Base-by-base conservation (phyloP, 2,113 vertebrate genomes). In the Megaceryle torquata region DNA sequence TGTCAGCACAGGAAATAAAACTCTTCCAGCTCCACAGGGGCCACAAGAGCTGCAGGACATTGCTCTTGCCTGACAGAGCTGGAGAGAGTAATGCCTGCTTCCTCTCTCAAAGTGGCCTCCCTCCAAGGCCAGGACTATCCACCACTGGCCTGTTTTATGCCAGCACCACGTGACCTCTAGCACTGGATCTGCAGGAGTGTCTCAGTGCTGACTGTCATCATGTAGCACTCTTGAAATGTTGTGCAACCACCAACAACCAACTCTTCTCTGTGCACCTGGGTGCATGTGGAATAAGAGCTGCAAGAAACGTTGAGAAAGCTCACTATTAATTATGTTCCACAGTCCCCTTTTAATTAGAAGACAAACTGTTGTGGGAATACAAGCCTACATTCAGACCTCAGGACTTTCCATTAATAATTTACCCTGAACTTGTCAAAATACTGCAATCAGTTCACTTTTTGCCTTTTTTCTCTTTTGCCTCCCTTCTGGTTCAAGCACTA, bases 341-440 rank as follows among this genome's bases (percentile, higher is more conserved):
- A 70, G 86, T 75, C 79, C 93, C 92, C 17, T 91, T 95, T 94
- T 97, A 97, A 96, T 96, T 97, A 97, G 95, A 91, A 96, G 95
- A 94, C 92, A 95, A 97, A 96, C 65, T 51, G 95, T 86, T 93
- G 86, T 95, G 96, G 97, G 91, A 97, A 96, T 94, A 96, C 57
- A 95, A 93, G 93, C 64, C 83, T 90, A 86, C 86, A 87, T 88
- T 93, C 93, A 96, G 90, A 91, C 95, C 88, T 93, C 90, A 72
- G 88, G 91, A 87, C 82, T 96, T 94, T 93, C 95, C 68, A 54
- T 93, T 92, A 94, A 77, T 80, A 67, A 82, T 92, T 68, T 91
- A 53, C 56, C 64, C 70, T 28, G 54, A 91, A 89, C 87, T 67
- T 57, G 82, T 91, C 87, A 78, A 91, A 95, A 86, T 74, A 89